Conservation (phyloP, 35 echinoderm and acorn worm genomes). For the Heliocidaris erythrogramma region DNA sequence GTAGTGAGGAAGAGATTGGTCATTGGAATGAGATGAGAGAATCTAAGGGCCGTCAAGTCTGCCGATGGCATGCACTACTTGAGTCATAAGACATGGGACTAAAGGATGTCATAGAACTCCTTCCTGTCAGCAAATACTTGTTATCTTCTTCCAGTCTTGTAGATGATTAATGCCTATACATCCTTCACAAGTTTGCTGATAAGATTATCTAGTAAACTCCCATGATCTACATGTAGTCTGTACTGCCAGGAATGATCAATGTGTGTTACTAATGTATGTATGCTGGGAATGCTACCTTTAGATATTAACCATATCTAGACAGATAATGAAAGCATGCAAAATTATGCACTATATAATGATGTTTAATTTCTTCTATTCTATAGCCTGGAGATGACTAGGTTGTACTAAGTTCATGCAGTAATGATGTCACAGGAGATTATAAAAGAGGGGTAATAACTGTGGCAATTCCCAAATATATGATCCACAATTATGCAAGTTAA, state of each 20-base stretch:
- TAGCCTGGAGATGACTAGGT: neutral
- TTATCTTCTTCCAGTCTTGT: neutral
- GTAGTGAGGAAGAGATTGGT: conserved; percentile 90
- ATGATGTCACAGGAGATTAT: neutral
- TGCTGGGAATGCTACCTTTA: too few species aligned
- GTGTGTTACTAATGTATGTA: neutral
- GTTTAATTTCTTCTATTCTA: too few species aligned
- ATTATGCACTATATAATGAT: too few species aligned
- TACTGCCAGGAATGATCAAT: neutral
- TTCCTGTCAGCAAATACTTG: neutral
- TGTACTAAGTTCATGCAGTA: neutral
- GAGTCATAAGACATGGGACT: conserved; percentile 57
- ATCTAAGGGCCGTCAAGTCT: conserved; percentile 90
- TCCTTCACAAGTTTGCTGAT: neutral
- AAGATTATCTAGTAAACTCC: neutral
- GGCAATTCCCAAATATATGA: neutral
- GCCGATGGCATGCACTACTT: conserved; percentile 86
- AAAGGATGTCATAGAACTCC: neutral
- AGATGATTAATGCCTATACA: neutral
- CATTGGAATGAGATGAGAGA: conserved; percentile 99
- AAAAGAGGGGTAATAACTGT: neutral
- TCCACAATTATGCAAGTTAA: neutral
- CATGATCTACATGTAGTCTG: neutral
- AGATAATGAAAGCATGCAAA: too few species aligned
- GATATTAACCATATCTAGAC: too few species aligned